Evolutionary conservation across 2,797 vertebrate genomes (phyloP), one percentile per base, ranked within the genome.

Genomic region (Brotula barbata): DNA sequence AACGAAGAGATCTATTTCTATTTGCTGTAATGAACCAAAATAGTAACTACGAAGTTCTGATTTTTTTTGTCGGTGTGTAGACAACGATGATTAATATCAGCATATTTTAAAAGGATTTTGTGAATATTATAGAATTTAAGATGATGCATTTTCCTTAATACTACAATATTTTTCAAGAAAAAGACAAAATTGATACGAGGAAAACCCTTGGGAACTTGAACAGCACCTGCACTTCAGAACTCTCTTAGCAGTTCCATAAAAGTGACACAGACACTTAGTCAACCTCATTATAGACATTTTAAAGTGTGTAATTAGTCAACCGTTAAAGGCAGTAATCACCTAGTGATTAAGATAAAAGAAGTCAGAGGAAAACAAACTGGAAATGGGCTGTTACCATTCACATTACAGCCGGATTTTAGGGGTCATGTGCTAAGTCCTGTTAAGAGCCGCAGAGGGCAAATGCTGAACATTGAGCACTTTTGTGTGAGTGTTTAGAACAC

Each of bases 361-460:
- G 64, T 75, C 60, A 43, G 77, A 87, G 74, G 60, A 82, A 86
- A 88, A 88, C 85, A 85, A 79, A 78, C 41, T 78, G 76, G 47
- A 74, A 80, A 80, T 82, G 84, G 80, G 74, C 82, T 86, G 85
- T 74, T 73, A 82, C 78, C 85, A 74, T 85, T 87, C 88, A 88
- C 84, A 74, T 84, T 81, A 78, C 85, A 87, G 79, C 80, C 31
- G 54, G 80, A 83, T 85, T 83, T 75, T 51, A 73, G 79, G 61
- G 89, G 88, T 90, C 89, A 89, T 70, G 72, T 74, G 85, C 77
- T 89, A 90, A 90, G 87, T 85, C 87, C 83, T 77, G 75, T 55
- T 87, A 85, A 89, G 85, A 87, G 82, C 84, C 82, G 81, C 85
- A 80, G 73, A 88, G 81, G 82, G 75, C 76, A 83, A 80, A 70